Evolutionary conservation across 2,888 invertebrate species (phyloP).

Genomic region (Eilema griseolum): DNA sequence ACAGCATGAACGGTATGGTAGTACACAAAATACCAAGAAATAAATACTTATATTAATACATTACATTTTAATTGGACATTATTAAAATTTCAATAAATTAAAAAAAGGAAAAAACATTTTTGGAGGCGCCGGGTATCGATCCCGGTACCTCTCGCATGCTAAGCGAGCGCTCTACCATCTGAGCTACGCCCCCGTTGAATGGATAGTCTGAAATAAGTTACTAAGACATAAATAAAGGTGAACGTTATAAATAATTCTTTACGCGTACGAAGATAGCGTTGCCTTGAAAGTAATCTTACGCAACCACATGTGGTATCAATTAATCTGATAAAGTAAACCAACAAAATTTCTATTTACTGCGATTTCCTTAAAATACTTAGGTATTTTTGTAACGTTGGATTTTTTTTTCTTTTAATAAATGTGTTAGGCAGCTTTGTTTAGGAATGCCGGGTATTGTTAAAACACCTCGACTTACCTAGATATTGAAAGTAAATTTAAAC

Average conservation of each 20-base stretch:
- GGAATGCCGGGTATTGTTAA: too few relatives aligned
- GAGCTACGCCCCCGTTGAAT: conserved; percentile 83
- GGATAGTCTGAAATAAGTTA: background rate
- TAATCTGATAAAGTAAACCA: conserved; percentile 26
- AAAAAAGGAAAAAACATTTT: background rate
- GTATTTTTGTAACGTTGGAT: background rate
- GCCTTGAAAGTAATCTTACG: conserved; percentile 33
- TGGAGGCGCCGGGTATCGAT: conserved; percentile 87
- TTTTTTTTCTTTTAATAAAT: too few relatives aligned
- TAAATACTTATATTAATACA: background rate
- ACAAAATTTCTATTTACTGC: background rate
- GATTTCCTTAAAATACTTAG: background rate
- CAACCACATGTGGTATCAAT: conserved; percentile 21
- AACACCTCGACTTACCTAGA: background rate
- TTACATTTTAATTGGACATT: background rate
- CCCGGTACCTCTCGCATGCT: conserved; percentile 87
- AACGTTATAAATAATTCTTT: conserved; percentile 23
- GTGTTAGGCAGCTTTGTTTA: too few relatives aligned
- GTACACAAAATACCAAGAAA: background rate
- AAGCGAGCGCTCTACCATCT: conserved; percentile 88
- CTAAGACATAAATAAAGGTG: conserved; percentile 15
- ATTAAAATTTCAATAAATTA: background rate
- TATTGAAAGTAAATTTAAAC: background rate
- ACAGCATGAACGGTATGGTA: background rate
- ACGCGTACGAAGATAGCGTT: conserved; percentile 23